Percentiles rank a stretch among this genome's conserved stretches.
phyloP scores from a whole-genome alignment of 2,113 vertebrate species.

The Sinocyclocheilus rhinocerous region DNA sequence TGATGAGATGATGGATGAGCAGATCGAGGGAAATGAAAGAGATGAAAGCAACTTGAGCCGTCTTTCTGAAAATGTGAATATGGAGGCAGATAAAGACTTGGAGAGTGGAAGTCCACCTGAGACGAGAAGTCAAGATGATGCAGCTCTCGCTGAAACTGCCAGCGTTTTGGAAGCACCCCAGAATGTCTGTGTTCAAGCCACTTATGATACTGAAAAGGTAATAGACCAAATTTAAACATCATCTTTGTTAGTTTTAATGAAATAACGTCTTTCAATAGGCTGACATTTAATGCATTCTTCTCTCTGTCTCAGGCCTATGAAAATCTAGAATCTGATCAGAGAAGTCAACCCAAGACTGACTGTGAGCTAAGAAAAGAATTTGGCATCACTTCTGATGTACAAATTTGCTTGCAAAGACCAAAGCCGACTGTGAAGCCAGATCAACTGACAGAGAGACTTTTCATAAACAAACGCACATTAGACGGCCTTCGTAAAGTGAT shows the following conservation, averaged over 20 bases:
- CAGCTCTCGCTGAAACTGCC: not conserved
- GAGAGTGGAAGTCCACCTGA: not conserved
- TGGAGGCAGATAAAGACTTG: not conserved
- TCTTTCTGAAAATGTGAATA: not conserved
- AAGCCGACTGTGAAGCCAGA: constrained; percentile 22
- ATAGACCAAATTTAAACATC: not conserved
- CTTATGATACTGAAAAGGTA: constrained; percentile 38
- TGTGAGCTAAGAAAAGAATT: constrained; percentile 63
- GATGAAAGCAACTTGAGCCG: not conserved
- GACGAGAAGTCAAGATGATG: not conserved
- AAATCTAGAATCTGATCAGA: not conserved
- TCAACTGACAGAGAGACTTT: constrained; percentile 7
- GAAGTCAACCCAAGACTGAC: constrained; percentile 49
- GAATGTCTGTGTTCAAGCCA: not conserved
- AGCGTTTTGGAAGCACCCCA: not conserved
- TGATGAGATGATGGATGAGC: not conserved
- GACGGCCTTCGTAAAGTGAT: constrained; percentile 61
- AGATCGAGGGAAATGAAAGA: not conserved
- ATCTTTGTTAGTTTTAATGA: not conserved
- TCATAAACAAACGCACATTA: constrained; percentile 60
- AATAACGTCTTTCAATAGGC: not conserved
- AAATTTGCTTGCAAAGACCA: constrained; percentile 62
- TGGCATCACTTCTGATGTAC: constrained; percentile 65
- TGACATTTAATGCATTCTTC: constrained; percentile 2
- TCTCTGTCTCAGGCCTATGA: constrained; percentile 19